These are phyloP conservation scores for Ambastaia sidthimunki DNA, from an alignment of 2,797 vertebrate species.

Conservation along the genomic window DNA sequence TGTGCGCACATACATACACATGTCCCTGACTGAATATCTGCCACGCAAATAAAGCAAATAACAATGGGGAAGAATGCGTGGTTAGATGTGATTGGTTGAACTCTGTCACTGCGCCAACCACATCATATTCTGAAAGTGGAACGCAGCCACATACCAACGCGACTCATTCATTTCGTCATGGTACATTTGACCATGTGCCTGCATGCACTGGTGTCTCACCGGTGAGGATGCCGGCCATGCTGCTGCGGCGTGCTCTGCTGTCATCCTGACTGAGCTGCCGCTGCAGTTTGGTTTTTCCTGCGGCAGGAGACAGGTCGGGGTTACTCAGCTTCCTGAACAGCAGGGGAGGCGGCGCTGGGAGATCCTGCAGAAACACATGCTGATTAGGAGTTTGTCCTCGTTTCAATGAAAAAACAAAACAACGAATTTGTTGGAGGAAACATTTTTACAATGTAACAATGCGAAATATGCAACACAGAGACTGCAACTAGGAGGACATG, in stretches of 20 bases:
- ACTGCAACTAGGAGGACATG: neutral
- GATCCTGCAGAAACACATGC: constrained; percentile 76
- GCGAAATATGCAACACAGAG: neutral
- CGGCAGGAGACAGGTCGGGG: constrained; percentile 89
- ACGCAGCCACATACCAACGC: neutral
- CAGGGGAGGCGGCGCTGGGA: constrained; percentile 81
- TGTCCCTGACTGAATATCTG: no score
- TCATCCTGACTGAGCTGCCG: constrained; percentile 96
- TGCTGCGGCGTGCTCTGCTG: constrained; percentile 86
- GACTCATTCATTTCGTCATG: neutral
- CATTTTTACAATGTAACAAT: neutral
- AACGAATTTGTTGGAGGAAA: neutral
- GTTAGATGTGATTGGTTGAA: neutral
- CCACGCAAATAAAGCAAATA: no score
- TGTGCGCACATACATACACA: no score
- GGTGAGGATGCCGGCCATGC: constrained; percentile 85
- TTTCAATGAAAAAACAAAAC: neutral
- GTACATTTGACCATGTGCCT: constrained; percentile 3
- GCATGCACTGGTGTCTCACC: constrained; percentile 73
- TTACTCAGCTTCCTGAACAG: constrained; percentile 95
- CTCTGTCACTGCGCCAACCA: neutral
- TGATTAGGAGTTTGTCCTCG: neutral
- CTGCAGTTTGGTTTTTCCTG: constrained; percentile 89
- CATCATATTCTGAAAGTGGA: neutral
- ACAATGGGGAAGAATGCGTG: no score